Conservation (phyloP, 2,113 vertebrate species). For the Astur gentilis region DNA sequence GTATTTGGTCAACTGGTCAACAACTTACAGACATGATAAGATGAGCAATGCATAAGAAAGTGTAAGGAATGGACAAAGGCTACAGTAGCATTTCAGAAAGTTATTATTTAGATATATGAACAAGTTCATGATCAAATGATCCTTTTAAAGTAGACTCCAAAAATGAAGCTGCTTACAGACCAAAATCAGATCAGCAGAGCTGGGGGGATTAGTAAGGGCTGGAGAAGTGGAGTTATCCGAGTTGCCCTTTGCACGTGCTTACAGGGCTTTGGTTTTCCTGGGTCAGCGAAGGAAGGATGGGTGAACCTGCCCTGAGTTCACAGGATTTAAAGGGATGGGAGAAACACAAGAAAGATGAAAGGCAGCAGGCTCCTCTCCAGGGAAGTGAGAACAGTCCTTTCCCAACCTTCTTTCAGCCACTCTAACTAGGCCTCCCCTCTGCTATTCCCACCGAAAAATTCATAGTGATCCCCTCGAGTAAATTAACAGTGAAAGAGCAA, state of each 20-base stretch:
- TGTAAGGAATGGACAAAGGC: background rate
- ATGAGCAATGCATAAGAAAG: background rate
- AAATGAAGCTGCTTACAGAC: background rate
- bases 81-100: background rate
- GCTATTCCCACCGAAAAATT: background rate
- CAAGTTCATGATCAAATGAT: background rate
- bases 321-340: background rate
- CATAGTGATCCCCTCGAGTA: background rate
- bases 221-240: background rate
- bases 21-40: background rate
- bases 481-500: background rate
- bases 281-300: background rate
- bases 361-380: background rate
- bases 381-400: background rate
- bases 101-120: background rate
- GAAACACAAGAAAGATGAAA: background rate
- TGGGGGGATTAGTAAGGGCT: background rate
- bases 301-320: background rate
- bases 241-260: background rate
- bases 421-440: background rate
- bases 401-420: background rate
- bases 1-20: background rate
- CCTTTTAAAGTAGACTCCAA: background rate
- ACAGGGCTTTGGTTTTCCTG: background rate
- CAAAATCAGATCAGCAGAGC: background rate